A percentile compares a stretch with the other conserved stretches of the same genome.
Evolutionary conservation across 2,797 vertebrate species (phyloP).

Genomic region (Manis crassicaudata): DNA sequence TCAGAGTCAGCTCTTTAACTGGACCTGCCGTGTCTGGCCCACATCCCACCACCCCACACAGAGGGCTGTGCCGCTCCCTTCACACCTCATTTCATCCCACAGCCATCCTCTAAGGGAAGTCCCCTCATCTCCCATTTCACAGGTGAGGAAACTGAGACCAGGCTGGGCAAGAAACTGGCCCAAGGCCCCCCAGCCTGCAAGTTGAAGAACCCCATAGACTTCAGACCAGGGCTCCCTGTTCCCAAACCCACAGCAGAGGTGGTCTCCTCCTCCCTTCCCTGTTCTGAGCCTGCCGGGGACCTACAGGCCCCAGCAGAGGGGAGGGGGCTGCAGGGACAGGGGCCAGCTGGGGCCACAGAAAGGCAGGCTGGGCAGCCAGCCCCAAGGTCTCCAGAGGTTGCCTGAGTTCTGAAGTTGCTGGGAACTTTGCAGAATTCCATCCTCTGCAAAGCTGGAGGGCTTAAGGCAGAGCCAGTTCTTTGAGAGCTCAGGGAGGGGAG

Average conservation of each 20-base stretch:
- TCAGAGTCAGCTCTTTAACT: neutral
- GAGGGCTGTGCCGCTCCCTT: neutral
- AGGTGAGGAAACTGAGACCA: neutral
- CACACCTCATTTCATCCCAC: neutral
- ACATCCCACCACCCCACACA: fast-evolving
- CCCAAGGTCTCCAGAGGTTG: neutral
- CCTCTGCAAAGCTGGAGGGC: neutral
- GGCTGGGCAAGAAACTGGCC: neutral
- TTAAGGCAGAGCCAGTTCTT: neutral
- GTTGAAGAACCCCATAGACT: neutral
- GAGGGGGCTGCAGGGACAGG: neutral
- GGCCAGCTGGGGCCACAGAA: fast-evolving
- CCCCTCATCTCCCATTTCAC: neutral
- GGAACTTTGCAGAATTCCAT: neutral
- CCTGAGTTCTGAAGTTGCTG: neutral
- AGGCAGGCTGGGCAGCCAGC: neutral
- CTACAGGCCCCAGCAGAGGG: fast-evolving
- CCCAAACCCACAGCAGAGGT: neutral
- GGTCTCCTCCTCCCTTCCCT: neutral
- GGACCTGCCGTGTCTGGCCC: neutral
- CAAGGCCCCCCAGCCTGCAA: neutral
- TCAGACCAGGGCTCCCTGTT: neutral
- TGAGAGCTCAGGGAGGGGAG: neutral
- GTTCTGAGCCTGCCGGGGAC: neutral
- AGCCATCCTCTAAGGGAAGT: neutral